A percentile compares a stretch with the other conserved stretches of the same genome.
These are phyloP conservation scores for Rhinolophus sinicus DNA, from an alignment of 2,113 vertebrate genomes.

Conservation along the genomic window DNA sequence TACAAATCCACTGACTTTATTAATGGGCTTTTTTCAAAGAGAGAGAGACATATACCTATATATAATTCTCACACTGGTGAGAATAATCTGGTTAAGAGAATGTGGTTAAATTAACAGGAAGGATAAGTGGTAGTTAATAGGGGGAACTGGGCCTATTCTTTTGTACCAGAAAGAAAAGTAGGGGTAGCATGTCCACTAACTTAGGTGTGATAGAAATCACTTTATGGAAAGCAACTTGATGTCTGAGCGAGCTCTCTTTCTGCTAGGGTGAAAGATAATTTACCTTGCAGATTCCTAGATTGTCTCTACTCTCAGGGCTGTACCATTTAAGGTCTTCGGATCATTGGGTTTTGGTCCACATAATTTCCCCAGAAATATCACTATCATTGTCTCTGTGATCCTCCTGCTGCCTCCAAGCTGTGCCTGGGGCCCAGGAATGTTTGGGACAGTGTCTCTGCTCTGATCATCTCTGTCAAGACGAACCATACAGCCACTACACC, in stretches of 20 bases:
- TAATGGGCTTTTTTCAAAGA: neutral
- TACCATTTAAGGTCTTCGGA: neutral
- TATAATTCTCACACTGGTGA: neutral
- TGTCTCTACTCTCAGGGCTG: neutral
- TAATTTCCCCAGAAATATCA: neutral
- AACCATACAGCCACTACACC: neutral
- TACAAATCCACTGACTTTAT: neutral
- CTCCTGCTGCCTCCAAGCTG: neutral
- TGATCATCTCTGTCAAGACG: neutral
- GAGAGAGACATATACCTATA: neutral
- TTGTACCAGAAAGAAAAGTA: neutral
- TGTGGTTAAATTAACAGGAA: neutral
- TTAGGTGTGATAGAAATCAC: neutral
- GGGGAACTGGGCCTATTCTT: neutral
- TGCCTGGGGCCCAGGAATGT: neutral
- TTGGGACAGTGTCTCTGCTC: neutral
- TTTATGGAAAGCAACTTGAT: neutral
- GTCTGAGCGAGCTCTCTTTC: neutral
- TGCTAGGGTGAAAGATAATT: neutral
- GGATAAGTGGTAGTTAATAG: neutral
- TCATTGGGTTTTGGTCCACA: neutral
- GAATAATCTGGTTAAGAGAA: neutral
- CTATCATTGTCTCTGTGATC: neutral
- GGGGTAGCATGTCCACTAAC: neutral
- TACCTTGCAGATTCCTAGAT: neutral